phyloP scores from a whole-genome alignment of 2,888 invertebrate species.

The Drosophila kambysellisi region DNA sequence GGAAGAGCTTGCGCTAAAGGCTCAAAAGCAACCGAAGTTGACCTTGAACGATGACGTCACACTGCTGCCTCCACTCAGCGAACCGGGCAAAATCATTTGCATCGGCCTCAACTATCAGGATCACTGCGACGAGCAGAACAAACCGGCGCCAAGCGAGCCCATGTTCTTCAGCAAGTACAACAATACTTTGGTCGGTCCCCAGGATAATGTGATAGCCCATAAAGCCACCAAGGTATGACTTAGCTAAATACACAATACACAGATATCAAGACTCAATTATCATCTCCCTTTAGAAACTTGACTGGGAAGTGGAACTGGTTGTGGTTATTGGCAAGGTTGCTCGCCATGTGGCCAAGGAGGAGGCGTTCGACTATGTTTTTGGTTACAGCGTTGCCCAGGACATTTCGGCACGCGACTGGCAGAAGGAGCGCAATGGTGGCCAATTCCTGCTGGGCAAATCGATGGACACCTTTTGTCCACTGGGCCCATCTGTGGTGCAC shows the following conservation, averaged over 20 bases:
- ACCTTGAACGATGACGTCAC: conserved; percentile 61
- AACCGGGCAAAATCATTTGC: conserved; percentile 93
- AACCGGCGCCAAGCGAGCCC: conserved; percentile 90
- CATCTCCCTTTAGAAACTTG: conserved; percentile 88
- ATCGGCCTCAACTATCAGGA: conserved; percentile 95
- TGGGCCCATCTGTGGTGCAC: conserved; percentile 93
- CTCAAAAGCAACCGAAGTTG: conserved; percentile 43
- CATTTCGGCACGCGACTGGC: conserved; percentile 94
- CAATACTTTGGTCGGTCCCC: conserved; percentile 91
- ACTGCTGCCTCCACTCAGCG: conserved; percentile 89
- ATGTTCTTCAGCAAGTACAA: conserved; percentile 96
- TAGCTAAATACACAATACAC: background rate
- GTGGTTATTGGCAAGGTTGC: conserved; percentile 87
- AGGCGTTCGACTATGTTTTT: conserved; percentile 91
- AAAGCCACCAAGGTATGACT: conserved; percentile 87
- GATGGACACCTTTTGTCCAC: conserved; percentile 95
- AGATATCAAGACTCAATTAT: conserved; percentile 1
- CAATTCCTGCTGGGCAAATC: conserved; percentile 92
- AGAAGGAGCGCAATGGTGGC: conserved; percentile 87
- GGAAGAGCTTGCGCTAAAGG: conserved; percentile 79
- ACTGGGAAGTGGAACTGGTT: conserved; percentile 94
- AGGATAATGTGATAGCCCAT: conserved; percentile 89
- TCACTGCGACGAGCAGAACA: conserved; percentile 93
- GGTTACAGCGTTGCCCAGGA: conserved; percentile 95
- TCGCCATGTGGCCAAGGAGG: conserved; percentile 88